phyloP scores from a whole-genome alignment of 2,113 vertebrate genomes.

The Sialia sialis region DNA sequence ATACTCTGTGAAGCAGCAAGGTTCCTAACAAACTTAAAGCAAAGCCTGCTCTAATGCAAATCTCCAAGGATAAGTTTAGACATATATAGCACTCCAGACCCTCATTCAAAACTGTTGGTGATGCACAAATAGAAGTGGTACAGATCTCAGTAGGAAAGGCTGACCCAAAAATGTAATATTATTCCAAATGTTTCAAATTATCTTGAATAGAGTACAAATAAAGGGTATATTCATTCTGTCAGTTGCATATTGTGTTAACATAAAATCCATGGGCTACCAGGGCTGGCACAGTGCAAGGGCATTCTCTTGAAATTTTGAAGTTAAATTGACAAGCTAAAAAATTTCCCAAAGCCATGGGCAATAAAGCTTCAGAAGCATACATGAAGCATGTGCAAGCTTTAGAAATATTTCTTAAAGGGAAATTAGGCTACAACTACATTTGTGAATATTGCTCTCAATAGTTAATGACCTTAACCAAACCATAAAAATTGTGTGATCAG shows the following conservation, averaged over 20 bases:
- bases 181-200: neutral
- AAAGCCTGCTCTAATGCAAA: neutral
- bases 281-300: neutral
- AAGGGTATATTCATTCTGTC: neutral
- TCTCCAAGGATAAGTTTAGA: neutral
- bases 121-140: neutral
- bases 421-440: neutral
- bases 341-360: neutral
- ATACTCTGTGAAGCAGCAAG: neutral
- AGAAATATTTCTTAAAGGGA: neutral
- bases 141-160: neutral
- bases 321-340: neutral
- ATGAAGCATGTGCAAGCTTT: neutral
- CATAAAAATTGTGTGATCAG: neutral
- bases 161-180: neutral
- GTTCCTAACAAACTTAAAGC: neutral
- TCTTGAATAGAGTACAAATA: neutral
- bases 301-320: neutral
- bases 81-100: neutral
- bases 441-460: neutral
- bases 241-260: neutral
- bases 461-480: neutral
- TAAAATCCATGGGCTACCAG: neutral
- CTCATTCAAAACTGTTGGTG: neutral
- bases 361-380: neutral